Base-by-base conservation (phyloP, 2,797 vertebrate genomes). In the Hybognathus amarus region DNA sequence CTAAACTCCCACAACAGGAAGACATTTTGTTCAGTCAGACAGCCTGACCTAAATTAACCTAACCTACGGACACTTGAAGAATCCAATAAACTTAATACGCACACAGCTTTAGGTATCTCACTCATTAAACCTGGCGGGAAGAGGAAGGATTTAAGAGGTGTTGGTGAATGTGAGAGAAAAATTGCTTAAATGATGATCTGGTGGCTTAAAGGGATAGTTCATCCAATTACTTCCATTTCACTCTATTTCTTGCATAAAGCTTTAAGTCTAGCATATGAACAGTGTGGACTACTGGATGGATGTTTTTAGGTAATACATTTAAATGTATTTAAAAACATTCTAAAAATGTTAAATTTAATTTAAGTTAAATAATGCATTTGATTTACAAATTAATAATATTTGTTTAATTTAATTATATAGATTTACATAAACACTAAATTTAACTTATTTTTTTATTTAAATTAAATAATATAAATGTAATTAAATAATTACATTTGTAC, bases 11-110 rank as follows among this genome's bases (percentile, higher is more conserved):
- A 77, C 71, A 76, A 76, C 61, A 83, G 81, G 63, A 83, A 83
- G 36, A 74, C n/a, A 66, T 82, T 82, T 82, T 64, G 30, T 82
- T 81, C 42, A 74, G 56, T 50, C 69, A 81, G 79, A 74, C 80
- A 74, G 70, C 70, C 59, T 66, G 50, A 56, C 71, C 71, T 83
- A 75, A 33, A 75, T 83, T 83, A 83, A 83, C 80, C 81, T 76
- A 66, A 83, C 71, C 71, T 59, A 42, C 59, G 73, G 63, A 83
- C 63, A 75, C 45, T 56, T 52, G 61, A 63, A 67, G 59, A 82
- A 82, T 82, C 70, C 42, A 74, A 82, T 76, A 54, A 76, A 68
- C 61, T 22, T 68, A 71, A 80, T 80, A 17, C 18, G 63, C 81
- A 83, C 18, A 56, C n/a, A 56, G 50, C 73, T 59, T 52, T 59